Evolutionary conservation across 2,797 vertebrate species (phyloP), one percentile per base, ranked within the genome.

Genomic region (Lepus townsendii): DNA sequence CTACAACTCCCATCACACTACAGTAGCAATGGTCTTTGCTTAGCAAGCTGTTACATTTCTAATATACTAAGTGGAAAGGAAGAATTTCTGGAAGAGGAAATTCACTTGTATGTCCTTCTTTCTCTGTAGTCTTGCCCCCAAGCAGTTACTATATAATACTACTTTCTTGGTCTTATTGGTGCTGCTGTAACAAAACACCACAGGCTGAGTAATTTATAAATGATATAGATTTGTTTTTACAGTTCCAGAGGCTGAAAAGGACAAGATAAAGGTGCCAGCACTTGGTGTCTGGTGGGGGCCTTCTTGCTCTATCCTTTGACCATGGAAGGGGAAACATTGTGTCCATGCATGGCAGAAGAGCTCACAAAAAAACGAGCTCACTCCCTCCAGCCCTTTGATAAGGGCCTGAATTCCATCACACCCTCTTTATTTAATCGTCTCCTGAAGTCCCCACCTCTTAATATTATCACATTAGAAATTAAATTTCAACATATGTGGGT

Each of bases 181-280:
- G 30, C 47, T 65, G 4, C 32, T n/a, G 1, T 57, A 2, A 52
- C 19, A 27, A 80, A 78, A 57, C 5, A 11, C 65, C 32, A 35
- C 1, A 3, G 14, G 9, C 7, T 7, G 16, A 0, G 26, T n/a
- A 30, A 14, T 38, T 38, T 63, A 1, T 5, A 30, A 27, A 26
- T 5, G 6, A 66, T 9, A 38, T 10, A 50, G n/a, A 38, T 30
- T 66, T 12, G 5, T 7, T 26, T 57, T 32, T 30, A 47, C 0
- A 9, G 35, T 22, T 66, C 57, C 5, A 35, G 50, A 83, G 38
- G 20, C 32, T 32, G 11, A 42, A 3, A 57, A 88, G 68, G 72
- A 38, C n/a, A n/a, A 32, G 26, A 12, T 20, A 24, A 72, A 57
- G 6, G 47, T 50, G 19, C 24, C 27, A 20, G 27, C 32, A 60